Evolutionary conservation across 2,113 vertebrate genomes (phyloP), one percentile per base, ranked within the genome.

Genomic region (Rhombomys opimus): DNA sequence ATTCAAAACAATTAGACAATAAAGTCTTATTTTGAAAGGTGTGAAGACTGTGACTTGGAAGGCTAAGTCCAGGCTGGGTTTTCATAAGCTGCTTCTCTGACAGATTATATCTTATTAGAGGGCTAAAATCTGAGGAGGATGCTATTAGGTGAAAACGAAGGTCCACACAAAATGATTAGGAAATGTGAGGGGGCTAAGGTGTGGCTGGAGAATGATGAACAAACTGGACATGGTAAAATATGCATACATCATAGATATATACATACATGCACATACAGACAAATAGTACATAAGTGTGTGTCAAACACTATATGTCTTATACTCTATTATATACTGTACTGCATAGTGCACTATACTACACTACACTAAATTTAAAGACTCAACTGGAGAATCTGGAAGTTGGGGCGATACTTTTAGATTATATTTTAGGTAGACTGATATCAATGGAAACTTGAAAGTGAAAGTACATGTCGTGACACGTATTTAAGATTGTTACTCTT

Each of bases 381-480:
- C 73, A 12, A 4, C 52, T 23, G 77, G 57, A 46, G 59, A 78
- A 67, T 18, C 13, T 46, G 46, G 14, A 50, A 75, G 7, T 67
- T 38, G 20, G 20, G 35, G 41, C 61, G 7, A 95, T 59, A 12
- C 23, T 63, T 95, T 54, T 46, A 38, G 75, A 38, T 77, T 93
- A 70, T 89, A 77, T 89, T 77, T 73, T 90, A 78, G 76, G 11
- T 89, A 57, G 12, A 14, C 6, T 90, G 54, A 54, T 76, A 73
- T 95, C 63, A 50, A 2, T 90, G 63, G 38, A 87, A 67, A 23
- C 75, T 90, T 84, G 95, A 65, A 92, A 38, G 35, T 63, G 32
- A n/a, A 90, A 32, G 25, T 52, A 57, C 4, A 18, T 41, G n/a
- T 6, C 20, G 38, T 96, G 59, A 17, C 68, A 88, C 72, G 38